phyloP scores from a whole-genome alignment of 2,797 vertebrate species.

The Danio albolineatus region DNA sequence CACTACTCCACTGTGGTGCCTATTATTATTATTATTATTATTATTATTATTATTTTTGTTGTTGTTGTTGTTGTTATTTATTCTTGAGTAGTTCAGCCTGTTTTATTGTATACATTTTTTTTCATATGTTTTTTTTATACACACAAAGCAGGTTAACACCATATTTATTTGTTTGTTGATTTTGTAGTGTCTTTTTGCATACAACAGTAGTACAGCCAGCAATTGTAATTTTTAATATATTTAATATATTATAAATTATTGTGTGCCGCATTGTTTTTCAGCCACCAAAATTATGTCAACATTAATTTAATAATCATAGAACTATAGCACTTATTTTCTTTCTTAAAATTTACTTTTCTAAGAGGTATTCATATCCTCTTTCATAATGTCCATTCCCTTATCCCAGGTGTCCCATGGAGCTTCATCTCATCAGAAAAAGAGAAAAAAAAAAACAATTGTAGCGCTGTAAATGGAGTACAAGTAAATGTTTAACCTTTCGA shows the following conservation, averaged over 20 bases:
- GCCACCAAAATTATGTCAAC: not conserved
- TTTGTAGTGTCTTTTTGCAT: not conserved
- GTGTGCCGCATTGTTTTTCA: not conserved
- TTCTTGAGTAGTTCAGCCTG: no score
- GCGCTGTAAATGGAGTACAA: constrained; percentile 17
- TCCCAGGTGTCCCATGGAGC: not conserved
- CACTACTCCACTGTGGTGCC: no score
- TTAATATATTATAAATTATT: no score
- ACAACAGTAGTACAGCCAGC: not conserved
- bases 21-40: no score
- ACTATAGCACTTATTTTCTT: not conserved
- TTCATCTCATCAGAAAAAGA: not conserved
- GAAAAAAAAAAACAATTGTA: not conserved
- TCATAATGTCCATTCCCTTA: not conserved
- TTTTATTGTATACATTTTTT: no score
- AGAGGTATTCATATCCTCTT: not conserved
- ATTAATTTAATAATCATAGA: not conserved
- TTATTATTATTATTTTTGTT: no score
- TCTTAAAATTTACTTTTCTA: not conserved
- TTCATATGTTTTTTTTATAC: no score
- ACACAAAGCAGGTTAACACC: no score
- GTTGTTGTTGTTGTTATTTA: no score
- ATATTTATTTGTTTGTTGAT: no score
- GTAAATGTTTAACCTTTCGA: constrained; percentile 45
- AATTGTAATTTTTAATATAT: not conserved